Conservation (phyloP, 2,888 invertebrate genomes). For the Cremastobaeus sp. region DNA sequence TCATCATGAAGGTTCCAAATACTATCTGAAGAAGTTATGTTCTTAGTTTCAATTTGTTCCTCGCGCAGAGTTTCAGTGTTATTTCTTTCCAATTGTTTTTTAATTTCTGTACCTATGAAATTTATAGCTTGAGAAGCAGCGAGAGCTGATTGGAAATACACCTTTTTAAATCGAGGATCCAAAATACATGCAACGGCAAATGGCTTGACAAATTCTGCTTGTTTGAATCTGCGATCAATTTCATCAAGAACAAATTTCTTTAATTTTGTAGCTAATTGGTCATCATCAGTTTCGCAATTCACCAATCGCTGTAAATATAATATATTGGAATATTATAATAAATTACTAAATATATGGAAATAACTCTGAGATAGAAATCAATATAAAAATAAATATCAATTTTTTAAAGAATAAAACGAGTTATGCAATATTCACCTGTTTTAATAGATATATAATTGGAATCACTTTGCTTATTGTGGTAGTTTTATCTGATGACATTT, state of each 20-base stretch:
- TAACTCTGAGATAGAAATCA: too few species aligned
- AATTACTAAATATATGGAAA: too few species aligned
- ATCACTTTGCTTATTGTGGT: constrained; percentile 68
- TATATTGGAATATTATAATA: too few species aligned
- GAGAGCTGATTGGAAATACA: neutral
- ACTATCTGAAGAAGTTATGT: neutral
- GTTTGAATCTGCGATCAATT: constrained; percentile 11
- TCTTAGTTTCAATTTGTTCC: neutral
- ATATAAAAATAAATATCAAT: too few species aligned
- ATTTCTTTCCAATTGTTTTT: too few species aligned
- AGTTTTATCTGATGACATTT: constrained; percentile 68
- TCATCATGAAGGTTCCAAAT: constrained; percentile 12
- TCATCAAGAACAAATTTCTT: constrained; percentile 3
- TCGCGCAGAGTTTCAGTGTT: neutral
- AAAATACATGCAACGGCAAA: constrained; percentile 9
- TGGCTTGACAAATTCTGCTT: neutral
- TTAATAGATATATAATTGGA: constrained; percentile 62
- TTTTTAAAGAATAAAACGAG: too few species aligned
- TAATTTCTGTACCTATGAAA: constrained; percentile 4
- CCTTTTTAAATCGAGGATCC: constrained; percentile 23
- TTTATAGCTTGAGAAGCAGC: neutral
- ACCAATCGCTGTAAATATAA: too few species aligned
- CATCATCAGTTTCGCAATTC: neutral
- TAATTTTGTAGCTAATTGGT: neutral
- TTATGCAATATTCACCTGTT: constrained; percentile 20